Conservation (phyloP, 2,797 vertebrate species). For the Amphiprion clarkii region DNA sequence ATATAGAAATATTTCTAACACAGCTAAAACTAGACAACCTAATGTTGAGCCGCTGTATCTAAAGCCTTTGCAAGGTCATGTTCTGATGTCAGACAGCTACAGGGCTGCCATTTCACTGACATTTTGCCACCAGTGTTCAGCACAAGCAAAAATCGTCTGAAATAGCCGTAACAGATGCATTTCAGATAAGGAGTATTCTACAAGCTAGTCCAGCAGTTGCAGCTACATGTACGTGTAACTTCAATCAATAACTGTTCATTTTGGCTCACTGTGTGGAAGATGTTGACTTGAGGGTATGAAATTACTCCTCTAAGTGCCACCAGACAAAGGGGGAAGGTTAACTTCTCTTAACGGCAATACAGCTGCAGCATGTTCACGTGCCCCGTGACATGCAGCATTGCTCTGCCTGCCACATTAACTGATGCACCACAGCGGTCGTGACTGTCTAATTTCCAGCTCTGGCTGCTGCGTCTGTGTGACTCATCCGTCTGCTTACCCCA, state of each 20-base stretch:
- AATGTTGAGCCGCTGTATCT: background rate
- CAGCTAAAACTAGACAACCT: background rate
- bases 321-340: background rate
- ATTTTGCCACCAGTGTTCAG: conserved; percentile 1
- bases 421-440: conserved; percentile 25
- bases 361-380: background rate
- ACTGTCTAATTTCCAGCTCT: conserved; percentile 19
- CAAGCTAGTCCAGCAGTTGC: background rate
- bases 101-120: background rate
- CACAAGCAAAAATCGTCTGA: background rate
- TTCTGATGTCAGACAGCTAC: background rate
- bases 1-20: background rate
- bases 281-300: background rate
- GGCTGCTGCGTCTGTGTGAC: conserved; percentile 25
- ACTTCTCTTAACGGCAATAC: background rate
- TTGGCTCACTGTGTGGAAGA: background rate
- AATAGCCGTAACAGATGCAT: too few relatives aligned
- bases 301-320: background rate
- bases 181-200: too few relatives aligned
- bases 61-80: background rate
- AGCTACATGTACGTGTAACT: background rate
- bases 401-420: conserved; percentile 12
- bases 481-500: conserved; percentile 88
- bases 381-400: background rate
- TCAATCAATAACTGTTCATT: background rate